Conservation (phyloP, 2,113 vertebrate species). For the Nicator chloris region DNA sequence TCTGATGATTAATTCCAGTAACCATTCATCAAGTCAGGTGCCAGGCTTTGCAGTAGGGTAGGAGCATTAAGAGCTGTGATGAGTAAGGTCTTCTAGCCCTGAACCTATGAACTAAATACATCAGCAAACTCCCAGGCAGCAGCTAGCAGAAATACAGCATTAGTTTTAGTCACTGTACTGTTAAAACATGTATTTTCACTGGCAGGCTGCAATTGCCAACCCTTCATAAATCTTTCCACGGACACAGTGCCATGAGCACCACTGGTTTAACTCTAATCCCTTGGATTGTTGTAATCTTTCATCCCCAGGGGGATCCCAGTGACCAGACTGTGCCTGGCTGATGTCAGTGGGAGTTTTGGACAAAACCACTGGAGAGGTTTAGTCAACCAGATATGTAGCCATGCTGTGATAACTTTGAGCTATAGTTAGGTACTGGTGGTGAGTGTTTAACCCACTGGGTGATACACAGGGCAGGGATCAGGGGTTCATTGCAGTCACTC, state of each 20-base stretch:
- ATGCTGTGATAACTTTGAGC: background rate
- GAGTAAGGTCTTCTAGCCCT: slow-evolving; percentile 51
- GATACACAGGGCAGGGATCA: background rate
- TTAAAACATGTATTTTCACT: slow-evolving; percentile 29
- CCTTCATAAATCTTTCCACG: slow-evolving; percentile 17
- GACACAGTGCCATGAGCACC: background rate
- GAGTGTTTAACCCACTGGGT: background rate
- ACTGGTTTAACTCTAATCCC: background rate
- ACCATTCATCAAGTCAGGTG: slow-evolving; percentile 40
- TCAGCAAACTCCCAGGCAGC: slow-evolving; percentile 10
- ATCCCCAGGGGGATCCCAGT: background rate
- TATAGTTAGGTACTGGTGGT: background rate
- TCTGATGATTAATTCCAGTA: slow-evolving; percentile 48
- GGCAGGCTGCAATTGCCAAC: slow-evolving; percentile 4
- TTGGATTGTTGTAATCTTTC: background rate
- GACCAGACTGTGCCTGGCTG: background rate
- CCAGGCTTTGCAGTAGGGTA: background rate
- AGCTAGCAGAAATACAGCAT: slow-evolving; percentile 50
- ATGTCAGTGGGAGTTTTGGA: background rate
- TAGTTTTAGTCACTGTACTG: slow-evolving; percentile 41
- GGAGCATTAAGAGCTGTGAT: slow-evolving; percentile 32
- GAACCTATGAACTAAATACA: slow-evolving; percentile 41
- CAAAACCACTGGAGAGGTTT: background rate
- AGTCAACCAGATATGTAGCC: background rate
- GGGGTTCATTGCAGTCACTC: background rate